Evolutionary conservation across 2,888 invertebrate genomes (phyloP), one percentile per base, ranked within the genome.

Genomic region (Mongoloraphidia duomilia): DNA sequence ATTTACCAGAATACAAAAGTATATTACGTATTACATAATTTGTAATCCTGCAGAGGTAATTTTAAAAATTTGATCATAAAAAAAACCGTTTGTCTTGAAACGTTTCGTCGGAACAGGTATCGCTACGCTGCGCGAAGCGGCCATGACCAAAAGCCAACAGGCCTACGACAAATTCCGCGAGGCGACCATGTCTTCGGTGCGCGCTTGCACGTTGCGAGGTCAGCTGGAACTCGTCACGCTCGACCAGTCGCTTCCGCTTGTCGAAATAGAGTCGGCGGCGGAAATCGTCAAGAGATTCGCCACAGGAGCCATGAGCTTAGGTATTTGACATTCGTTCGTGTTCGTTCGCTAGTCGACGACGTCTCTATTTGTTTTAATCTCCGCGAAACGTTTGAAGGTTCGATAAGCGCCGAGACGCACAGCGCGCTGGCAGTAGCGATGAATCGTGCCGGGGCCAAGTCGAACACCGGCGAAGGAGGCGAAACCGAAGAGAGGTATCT

Each of bases 401-500:
- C 94, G 51, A 97, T 98, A 59, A 96, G 95, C 0, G 71, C 92
- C 60, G 98, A 98, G 68, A 90, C 98, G 1, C 98, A 98, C 73
- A 80, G 88, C 33, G 87, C 96, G 0, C 73, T 98, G 34, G 97
- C 98, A 1, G 74, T 93, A 47, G 96, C 97, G 0, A 98, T 98
- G 98, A 98, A 98, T 69, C 80, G 87, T 56, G 48, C 42, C 11
- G 53, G 93, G 3, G 97, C 90, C 55, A 98, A 97, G 72, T 97
- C 96, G 53, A 98, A 98, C 68, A 98, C 98, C 0, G 98, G 98
- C 26, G 98, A 98, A 71, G 98, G 98, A 50, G 98, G 90, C 50
- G 86, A 87, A 66, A 77, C 84, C 60, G 79, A 84, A 0, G 85
- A 86, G 59, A 72, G 86, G 49, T 94, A 92, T 65, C 69, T 89